Base-by-base conservation (phyloP, 2,113 vertebrate species). In the Toxotes jaculatrix region DNA sequence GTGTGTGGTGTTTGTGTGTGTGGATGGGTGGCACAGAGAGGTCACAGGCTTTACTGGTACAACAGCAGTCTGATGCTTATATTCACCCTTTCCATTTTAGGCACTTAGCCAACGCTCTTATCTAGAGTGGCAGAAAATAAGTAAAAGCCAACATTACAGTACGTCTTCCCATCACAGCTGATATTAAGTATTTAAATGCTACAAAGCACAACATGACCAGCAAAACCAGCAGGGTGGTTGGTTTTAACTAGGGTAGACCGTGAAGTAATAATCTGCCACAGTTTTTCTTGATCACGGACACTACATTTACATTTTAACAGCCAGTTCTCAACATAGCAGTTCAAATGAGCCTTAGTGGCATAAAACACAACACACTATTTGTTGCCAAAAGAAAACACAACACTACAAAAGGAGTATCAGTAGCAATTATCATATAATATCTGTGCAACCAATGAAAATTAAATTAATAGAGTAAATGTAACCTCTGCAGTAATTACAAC, bases 21-120 rank as follows among this genome's bases (percentile, higher is more conserved):
- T 59, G 60, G 7, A 31, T 61, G 49, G 65, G 84, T 83, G 83
- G 62, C 71, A 89, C 56, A 68, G 66, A 76, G 67, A 74, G 74
- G 84, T 89, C 88, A 77, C 78, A 74, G 40, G 72, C 79, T 70
- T 82, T 53, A 85, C 77, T 85, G 62, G 75, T 87, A 42, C 70
- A 56, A 61, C 4, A 64, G 71, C 73, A 43, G 32, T 42, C 63
- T 34, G 51, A 82, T 83, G 81, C 71, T 79, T 65, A 21, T 57
- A 59, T 61, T 79, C 75, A 68, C 60, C 84, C 60, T 84, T 88
- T 82, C 59, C 57, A 72, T 56, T 76, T 74, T 11, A 73, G 63
- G 61, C 45, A 62, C 74, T 77, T 60, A 65, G 66, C 70, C 57
- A 65, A 45, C 6, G 12, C 75, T 82, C 68, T 84, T 82, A 83